Conservation (phyloP, 1,140 invertebrate genomes). For the Vollenhovia emeryi region DNA sequence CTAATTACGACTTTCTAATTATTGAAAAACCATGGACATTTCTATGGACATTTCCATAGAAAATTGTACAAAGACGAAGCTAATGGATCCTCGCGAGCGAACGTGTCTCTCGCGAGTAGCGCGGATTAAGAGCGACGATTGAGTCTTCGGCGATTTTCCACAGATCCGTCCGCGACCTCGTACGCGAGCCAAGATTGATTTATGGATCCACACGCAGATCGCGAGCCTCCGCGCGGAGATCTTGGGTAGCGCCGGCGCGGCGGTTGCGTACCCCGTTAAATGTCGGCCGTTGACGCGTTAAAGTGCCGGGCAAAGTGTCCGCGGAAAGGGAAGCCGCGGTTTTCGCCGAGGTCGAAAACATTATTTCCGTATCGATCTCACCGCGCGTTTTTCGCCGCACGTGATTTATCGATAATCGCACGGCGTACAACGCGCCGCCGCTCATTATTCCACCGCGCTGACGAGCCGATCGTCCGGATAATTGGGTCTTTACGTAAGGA, state of each 20-base stretch:
- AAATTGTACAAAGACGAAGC: neutral
- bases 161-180: conserved; percentile 13
- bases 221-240: conserved; percentile 24
- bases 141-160: neutral
- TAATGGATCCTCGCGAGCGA: neutral
- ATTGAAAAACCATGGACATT: neutral
- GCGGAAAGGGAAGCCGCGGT: conserved; percentile 2
- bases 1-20: neutral
- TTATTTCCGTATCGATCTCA: conserved; percentile 11
- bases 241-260: neutral
- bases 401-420: conserved; percentile 43
- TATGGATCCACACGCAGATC: conserved; percentile 36
- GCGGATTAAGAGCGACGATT: conserved; percentile 15
- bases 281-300: neutral
- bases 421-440: conserved; percentile 7
- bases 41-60: neutral
- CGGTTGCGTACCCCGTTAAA: neutral
- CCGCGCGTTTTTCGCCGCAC: neutral
- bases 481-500: conserved; percentile 63
- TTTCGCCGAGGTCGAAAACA: neutral
- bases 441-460: conserved; percentile 51
- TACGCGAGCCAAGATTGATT: conserved; percentile 44
- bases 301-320: conserved; percentile 12
- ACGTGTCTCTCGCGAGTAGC: neutral
- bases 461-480: conserved; percentile 59